Base-by-base conservation (phyloP, 2,113 vertebrate species). In the Sciurus niger region DNA sequence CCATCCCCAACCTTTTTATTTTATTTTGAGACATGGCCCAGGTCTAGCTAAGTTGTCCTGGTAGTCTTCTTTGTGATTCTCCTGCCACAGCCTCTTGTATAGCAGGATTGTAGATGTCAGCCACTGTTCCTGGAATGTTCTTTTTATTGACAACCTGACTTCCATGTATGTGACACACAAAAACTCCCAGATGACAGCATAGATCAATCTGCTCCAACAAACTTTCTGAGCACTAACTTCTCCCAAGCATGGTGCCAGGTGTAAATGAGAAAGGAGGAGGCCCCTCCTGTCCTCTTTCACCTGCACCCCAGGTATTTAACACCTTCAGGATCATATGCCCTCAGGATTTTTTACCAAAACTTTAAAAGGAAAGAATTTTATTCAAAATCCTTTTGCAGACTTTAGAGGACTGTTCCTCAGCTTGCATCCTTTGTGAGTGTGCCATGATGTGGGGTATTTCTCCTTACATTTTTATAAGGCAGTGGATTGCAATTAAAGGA, bases 181-280 rank as follows among this genome's bases (percentile, higher is more conserved):
- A 63, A 58, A 55, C 40, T 46, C 28, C 43, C 43, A 82, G 11
- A 80, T 3, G 32, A 74, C 12, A 78, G 13, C 46, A 18, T 10
- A 60, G 6, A 48, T 55, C 30, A 51, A 3, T 32, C 63, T 51
- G 40, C 17, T 34, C 13, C 24, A 32, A 12, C 24, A 53, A 32
- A 40, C 20, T 7, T 70, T 70, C 24, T 12, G 55, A 40, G 43
- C 53, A 18, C 34, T 40, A 24, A 20, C 4, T n/a, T 1, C 60
- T 74, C 10, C 18, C 74, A 37, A 78, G 18, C 9, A 10, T 16
- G 22, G 43, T 8, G 2, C 46, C 18, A 14, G 53, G 51, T 18
- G 8, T 25, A 40, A 24, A 13, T 51, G 11, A 55, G n/a, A 53
- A 8, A 14, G 1, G 17, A n/a, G 0, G 1, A 83, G 55, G 32